phyloP scores from a whole-genome alignment of 2,113 vertebrate species.

The Pitta sordida region DNA sequence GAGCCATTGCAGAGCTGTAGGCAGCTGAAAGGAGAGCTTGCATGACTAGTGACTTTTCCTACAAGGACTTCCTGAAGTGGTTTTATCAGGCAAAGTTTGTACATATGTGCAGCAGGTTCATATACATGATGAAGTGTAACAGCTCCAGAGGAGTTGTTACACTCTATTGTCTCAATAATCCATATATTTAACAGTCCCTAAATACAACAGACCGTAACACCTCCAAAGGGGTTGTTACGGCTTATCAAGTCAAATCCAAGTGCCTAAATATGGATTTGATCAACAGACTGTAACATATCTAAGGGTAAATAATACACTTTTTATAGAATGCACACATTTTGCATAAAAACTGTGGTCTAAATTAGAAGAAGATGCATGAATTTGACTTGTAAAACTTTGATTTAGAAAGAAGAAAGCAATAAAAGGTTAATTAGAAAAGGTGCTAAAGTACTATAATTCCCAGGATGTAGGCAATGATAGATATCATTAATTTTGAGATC shows the following conservation, averaged over 20 bases:
- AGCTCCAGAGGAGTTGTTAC: constrained; percentile 57
- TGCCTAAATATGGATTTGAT: constrained; percentile 46
- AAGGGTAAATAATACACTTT: not conserved
- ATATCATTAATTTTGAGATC: constrained; percentile 4
- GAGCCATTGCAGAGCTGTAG: not conserved
- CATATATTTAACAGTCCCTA: constrained; percentile 65
- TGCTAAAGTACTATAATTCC: not conserved
- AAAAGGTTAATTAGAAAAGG: constrained; percentile 27
- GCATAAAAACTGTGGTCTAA: not conserved
- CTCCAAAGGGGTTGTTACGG: constrained; percentile 56
- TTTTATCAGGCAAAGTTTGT: constrained; percentile 7
- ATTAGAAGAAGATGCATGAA: not conserved
- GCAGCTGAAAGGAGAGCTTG: constrained; percentile 19
- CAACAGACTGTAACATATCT: constrained; percentile 57
- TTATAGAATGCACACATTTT: constrained; percentile 28
- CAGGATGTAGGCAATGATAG: constrained; percentile 22
- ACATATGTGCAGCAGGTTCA: not conserved
- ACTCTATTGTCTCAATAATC: constrained; percentile 68
- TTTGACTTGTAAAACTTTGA: constrained; percentile 12
- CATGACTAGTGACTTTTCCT: not conserved
- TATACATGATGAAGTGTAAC: constrained; percentile 52
- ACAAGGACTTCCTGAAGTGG: constrained; percentile 29
- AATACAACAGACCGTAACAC: constrained; percentile 50
- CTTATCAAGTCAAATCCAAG: constrained; percentile 61
- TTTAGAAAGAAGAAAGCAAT: constrained; percentile 34